Conservation (phyloP, 2,888 invertebrate species). For the Ctena decussata region DNA sequence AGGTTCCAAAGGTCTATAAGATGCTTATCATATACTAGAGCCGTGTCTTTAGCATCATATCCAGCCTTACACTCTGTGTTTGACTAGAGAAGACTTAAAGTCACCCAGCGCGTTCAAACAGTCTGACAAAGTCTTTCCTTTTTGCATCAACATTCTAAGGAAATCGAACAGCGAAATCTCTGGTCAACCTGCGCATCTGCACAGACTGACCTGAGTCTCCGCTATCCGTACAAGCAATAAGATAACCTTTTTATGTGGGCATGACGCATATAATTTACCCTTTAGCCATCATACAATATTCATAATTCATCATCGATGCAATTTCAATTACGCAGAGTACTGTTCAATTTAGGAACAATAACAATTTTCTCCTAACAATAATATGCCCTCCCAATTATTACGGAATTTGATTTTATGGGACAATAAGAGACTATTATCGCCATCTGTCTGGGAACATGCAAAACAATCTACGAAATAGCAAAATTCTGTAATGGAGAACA, state of each 20-base stretch:
- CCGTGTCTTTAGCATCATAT: no score
- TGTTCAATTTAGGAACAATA: constrained; percentile 15
- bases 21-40: no score
- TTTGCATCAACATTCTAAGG: no score
- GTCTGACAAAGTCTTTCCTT: no score
- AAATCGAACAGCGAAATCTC: neutral
- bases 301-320: constrained; percentile 12
- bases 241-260: no score
- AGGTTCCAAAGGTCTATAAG: no score
- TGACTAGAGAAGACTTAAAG: no score
- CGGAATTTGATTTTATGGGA: constrained; percentile 23
- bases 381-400: constrained; percentile 17
- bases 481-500: no score
- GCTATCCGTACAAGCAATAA: neutral
- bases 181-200: neutral
- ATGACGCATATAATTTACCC: constrained; percentile 7
- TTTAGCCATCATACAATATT: constrained; percentile 11
- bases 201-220: neutral
- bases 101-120: no score
- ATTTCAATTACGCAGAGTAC: constrained; percentile 6
- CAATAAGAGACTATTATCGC: constrained; percentile 22
- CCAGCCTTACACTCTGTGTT: no score
- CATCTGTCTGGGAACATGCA: constrained; percentile 7
- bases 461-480: neutral
- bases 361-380: constrained; percentile 14